Evolutionary conservation across 2,113 vertebrate genomes (phyloP).

Genomic region (Polyodon spathula): DNA sequence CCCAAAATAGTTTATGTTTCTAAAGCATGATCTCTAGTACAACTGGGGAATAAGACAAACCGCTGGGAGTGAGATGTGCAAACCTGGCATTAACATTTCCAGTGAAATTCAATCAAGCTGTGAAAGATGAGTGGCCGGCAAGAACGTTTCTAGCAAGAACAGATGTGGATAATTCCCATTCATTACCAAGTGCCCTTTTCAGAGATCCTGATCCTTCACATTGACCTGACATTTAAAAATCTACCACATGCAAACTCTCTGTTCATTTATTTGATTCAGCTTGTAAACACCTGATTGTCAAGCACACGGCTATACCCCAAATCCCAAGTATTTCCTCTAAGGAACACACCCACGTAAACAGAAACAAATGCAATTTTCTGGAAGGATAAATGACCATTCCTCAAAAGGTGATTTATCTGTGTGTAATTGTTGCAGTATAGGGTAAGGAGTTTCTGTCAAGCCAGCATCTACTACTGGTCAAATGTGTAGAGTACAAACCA

Average conservation of each 20-base stretch:
- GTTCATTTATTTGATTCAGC: not conserved
- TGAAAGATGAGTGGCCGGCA: not conserved
- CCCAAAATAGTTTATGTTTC: no score
- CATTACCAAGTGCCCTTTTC: not conserved
- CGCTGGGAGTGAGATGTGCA: not conserved
- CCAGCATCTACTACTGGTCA: no score
- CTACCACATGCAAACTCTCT: not conserved
- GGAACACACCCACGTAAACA: not conserved
- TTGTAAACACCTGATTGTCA: not conserved
- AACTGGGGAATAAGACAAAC: not conserved
- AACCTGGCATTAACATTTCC: not conserved
- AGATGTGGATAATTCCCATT: slow-evolving; percentile 2
- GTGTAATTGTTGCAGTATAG: no score
- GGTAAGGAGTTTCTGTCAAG: no score
- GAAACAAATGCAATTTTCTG: no score
- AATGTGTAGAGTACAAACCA: no score
- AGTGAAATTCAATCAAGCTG: not conserved
- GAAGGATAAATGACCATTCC: no score
- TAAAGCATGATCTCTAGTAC: not conserved
- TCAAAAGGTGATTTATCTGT: no score
- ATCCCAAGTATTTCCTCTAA: not conserved
- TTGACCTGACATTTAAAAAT: not conserved
- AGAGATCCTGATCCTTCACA: not conserved
- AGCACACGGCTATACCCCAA: not conserved
- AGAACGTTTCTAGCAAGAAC: not conserved